A percentile compares a stretch with the other conserved stretches of the same genome.
Conservation (phyloP, 92 coral and sea anemone species). For the Porites rus region DNA sequence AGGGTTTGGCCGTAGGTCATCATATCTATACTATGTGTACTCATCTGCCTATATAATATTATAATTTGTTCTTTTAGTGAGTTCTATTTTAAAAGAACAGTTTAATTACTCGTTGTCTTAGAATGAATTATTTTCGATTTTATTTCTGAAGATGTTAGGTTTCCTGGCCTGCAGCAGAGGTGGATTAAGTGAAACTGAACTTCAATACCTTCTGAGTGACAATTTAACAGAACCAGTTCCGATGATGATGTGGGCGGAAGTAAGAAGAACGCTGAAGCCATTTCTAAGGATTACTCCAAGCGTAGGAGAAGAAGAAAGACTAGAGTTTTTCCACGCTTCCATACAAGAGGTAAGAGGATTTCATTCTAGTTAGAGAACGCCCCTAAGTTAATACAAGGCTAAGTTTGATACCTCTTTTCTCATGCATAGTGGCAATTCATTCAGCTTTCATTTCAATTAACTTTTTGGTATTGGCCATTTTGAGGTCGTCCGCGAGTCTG, state of each 20-base stretch:
- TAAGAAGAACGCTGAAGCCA: slow-evolving; percentile 79
- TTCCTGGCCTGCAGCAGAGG: slow-evolving; percentile 66
- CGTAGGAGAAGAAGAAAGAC: slow-evolving; percentile 71
- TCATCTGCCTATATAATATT: no score
- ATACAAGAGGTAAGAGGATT: slow-evolving; percentile 61
- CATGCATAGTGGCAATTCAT: no score
- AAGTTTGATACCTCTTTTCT: no score
- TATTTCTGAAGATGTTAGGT: slow-evolving; percentile 59
- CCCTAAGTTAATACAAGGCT: no score
- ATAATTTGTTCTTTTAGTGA: no score
- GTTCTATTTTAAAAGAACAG: no score
- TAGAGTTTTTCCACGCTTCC: slow-evolving; percentile 86
- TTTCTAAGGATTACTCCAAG: slow-evolving; percentile 69
- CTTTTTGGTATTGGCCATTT: no score
- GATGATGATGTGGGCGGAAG: slow-evolving; percentile 83
- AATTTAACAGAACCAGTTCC: slow-evolving; percentile 55
- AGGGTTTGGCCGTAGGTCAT: no score
- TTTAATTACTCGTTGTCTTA: no score
- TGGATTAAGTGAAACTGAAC: slow-evolving; percentile 78
- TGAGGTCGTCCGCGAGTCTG: no score
- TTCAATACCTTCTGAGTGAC: slow-evolving; percentile 70
- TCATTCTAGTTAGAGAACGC: not conserved
- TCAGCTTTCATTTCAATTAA: no score
- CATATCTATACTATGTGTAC: no score
- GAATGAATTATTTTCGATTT: not conserved